Conservation (phyloP, 92 coral and sea anemone species). For the Galaxea fascicularis region DNA sequence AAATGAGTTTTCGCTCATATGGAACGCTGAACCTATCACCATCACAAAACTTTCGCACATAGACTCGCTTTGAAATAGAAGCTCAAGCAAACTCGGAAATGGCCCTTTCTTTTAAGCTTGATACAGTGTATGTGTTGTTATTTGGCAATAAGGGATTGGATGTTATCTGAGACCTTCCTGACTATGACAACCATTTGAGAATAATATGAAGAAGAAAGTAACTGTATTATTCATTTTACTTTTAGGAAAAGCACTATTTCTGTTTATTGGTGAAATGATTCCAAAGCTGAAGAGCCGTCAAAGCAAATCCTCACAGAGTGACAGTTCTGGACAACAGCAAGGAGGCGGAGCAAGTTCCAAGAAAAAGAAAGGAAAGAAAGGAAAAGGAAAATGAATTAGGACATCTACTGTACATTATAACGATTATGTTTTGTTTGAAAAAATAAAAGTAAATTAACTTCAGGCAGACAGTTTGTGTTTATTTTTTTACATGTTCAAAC, state of each 20-base stretch:
- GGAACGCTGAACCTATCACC: too few relatives aligned
- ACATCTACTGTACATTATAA: background rate
- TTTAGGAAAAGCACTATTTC: constrained; percentile 85
- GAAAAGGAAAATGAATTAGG: constrained; percentile 78
- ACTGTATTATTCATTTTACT: background rate
- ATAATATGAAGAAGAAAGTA: background rate
- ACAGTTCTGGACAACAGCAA: constrained; percentile 74
- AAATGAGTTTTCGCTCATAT: too few relatives aligned
- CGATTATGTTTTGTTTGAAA: background rate
- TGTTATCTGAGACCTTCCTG: too few relatives aligned
- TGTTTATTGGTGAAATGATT: constrained; percentile 93
- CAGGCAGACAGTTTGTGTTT: background rate
- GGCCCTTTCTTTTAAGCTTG: too few relatives aligned
- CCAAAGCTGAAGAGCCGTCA: constrained; percentile 95
- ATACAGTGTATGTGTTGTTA: too few relatives aligned
- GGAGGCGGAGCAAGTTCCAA: constrained; percentile 78
- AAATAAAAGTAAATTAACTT: background rate
- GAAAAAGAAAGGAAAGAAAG: constrained; percentile 96
- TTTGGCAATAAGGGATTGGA: too few relatives aligned
- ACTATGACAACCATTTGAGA: too few relatives aligned
- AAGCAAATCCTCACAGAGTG: constrained; percentile 86
- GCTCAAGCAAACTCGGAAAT: too few relatives aligned
- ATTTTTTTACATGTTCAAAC: too few relatives aligned
- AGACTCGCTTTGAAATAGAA: too few relatives aligned
- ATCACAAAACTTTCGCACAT: too few relatives aligned